Evolutionary conservation across 2,888 invertebrate species (phyloP).

Genomic region (Metacarcinus magister): DNA sequence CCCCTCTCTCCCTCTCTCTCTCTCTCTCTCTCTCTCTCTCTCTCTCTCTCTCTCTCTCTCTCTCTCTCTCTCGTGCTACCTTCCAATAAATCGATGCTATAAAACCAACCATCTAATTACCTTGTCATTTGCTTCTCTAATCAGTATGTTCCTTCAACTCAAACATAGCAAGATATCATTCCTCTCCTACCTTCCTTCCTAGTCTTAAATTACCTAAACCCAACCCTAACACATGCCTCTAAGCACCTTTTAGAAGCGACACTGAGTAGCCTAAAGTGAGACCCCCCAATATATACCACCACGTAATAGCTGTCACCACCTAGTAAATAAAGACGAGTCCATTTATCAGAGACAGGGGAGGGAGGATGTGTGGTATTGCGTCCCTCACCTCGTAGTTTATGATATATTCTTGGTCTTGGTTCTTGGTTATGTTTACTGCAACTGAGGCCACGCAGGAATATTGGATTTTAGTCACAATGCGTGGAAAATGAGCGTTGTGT

Average conservation of each 20-base stretch:
- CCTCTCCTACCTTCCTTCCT: not conserved
- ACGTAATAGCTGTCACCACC: not conserved
- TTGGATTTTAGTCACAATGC: not conserved
- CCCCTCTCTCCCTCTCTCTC: not conserved
- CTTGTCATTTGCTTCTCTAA: not conserved
- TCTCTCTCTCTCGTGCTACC: not conserved
- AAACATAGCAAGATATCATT: not conserved
- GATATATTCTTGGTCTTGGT: not conserved
- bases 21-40: not conserved
- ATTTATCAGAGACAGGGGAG: slow-evolving; percentile 16
- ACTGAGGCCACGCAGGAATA: not conserved
- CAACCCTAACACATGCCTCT: not conserved
- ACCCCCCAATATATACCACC: not conserved
- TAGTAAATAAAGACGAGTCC: slow-evolving; percentile 11
- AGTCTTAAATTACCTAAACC: not conserved
- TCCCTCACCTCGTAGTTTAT: not conserved
- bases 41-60: slow-evolving; percentile 3
- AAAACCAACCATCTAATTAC: slow-evolving; percentile 9
- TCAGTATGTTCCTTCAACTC: not conserved
- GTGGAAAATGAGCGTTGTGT: slow-evolving; percentile 31
- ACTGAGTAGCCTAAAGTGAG: not conserved
- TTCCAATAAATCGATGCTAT: slow-evolving; percentile 36
- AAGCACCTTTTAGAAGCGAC: not conserved
- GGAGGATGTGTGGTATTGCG: not conserved
- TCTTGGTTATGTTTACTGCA: not conserved